Base-by-base conservation (phyloP, 92 coral and sea anemone genomes). In the Actinostola sp. region DNA sequence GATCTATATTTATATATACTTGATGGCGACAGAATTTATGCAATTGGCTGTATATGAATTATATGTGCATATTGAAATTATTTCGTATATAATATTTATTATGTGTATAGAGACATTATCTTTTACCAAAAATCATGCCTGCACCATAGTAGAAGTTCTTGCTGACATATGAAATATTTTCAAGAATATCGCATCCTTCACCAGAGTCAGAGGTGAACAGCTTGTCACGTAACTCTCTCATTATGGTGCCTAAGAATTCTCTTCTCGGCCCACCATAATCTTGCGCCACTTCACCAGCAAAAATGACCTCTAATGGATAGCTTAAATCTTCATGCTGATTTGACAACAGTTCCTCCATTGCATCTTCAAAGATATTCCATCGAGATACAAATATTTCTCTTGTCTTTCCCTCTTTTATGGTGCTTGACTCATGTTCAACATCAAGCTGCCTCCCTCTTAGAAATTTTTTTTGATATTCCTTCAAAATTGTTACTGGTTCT, bases 191-290 rank as follows among this genome's bases (percentile, higher is more conserved):
- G n/a, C n/a, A n/a, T 2, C 15, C 63, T n/a, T n/a, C n/a, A n/a
- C n/a, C n/a, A n/a, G n/a, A n/a, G n/a, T n/a, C n/a, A n/a, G n/a
- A n/a, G n/a, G n/a, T n/a, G n/a, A 80, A 79, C 5, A 85, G 61
- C 41, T 66, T 39, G 3, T 72, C 81, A 11, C 69, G 24, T 24
- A 79, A 48, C 26, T 54, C 65, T 29, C 82, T 67, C 32, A 79
- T 29, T 54, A 54, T 67, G 26, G 49, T n/a, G 13, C 81, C 70
- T 20, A 85, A 31, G 38, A 85, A 85, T 30, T 85, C 78, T n/a
- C 61, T 71, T 73, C 89, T 21, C 13, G 80, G 89, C 38, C 89
- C 89, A 6, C 89, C 89, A 28, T 67, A 78, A 31, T 84, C 84
- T 20, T 21, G 44, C 11, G 80, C 89, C 8, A 24, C 14, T 38